A percentile compares a stretch with the other conserved stretches of the same genome.
Evolutionary conservation across 2,113 vertebrate genomes (phyloP).

Genomic region (Ceyx margarethae): DNA sequence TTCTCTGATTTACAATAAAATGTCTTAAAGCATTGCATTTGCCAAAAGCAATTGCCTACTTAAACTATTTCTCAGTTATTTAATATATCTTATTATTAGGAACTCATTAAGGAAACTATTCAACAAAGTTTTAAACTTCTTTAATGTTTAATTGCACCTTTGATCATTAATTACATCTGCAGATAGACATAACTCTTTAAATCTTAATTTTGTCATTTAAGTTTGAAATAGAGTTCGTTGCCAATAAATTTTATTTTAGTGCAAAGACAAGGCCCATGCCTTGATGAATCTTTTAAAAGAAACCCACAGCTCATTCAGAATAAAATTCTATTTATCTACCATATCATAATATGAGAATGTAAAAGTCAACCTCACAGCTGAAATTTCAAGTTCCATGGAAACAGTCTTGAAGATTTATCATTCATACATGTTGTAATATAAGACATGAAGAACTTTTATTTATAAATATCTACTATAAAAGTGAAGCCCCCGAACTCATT

Average conservation of each 20-base stretch:
- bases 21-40: not conserved
- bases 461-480: not conserved
- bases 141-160: conserved; percentile 56
- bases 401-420: not conserved
- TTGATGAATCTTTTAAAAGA: conserved; percentile 21
- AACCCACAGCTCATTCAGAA: conserved; percentile 27
- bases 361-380: not conserved
- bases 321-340: conserved; percentile 40
- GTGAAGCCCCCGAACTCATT: not conserved
- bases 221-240: not conserved
- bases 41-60: conserved; percentile 20
- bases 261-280: not conserved
- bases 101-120: conserved; percentile 42
- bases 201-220: conserved; percentile 59
- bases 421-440: not conserved
- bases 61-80: conserved; percentile 35
- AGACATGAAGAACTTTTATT: not conserved
- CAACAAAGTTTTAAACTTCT: conserved; percentile 39
- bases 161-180: conserved; percentile 45
- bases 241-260: conserved; percentile 28
- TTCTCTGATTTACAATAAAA: not conserved
- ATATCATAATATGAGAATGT: not conserved
- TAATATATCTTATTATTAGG: conserved; percentile 35
- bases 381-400: not conserved
- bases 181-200: conserved; percentile 44